phyloP scores from a whole-genome alignment of 1,140 invertebrate species.

The Atta colombica region DNA sequence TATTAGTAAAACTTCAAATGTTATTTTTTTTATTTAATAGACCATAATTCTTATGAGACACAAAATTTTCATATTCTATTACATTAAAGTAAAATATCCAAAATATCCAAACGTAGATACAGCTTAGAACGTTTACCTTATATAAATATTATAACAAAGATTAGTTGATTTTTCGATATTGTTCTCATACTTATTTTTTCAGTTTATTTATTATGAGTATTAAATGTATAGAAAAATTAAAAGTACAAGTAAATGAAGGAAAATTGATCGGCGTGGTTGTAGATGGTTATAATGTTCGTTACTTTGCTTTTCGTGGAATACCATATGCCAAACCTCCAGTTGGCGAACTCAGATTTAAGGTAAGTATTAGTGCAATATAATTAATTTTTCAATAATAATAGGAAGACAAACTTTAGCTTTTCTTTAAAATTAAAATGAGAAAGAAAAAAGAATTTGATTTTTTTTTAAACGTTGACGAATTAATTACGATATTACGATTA shows the following conservation, averaged over 20 bases:
- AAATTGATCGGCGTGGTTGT: constrained; percentile 65
- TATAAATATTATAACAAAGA: background rate
- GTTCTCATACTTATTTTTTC: background rate
- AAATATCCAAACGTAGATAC: no score
- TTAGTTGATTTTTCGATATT: background rate
- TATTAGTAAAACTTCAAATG: no score
- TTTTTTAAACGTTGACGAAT: background rate
- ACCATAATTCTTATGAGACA: no score
- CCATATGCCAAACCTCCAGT: constrained; percentile 79
- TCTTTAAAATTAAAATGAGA: background rate
- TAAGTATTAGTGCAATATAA: constrained; percentile 46
- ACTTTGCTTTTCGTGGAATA: constrained; percentile 75
- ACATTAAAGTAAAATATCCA: no score
- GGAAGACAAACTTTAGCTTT: background rate
- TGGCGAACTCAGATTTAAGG: constrained; percentile 76
- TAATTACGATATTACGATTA: background rate
- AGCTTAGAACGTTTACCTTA: background rate
- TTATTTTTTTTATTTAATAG: no score
- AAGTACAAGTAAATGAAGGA: constrained; percentile 63
- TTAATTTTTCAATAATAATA: no score
- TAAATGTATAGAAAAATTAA: constrained; percentile 26
- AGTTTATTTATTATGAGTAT: background rate
- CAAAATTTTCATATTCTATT: no score
- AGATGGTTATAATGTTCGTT: constrained; percentile 55
- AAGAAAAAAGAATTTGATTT: background rate